phyloP scores from a whole-genome alignment of 2,113 vertebrate species.

The Paramormyrops kingsleyae region DNA sequence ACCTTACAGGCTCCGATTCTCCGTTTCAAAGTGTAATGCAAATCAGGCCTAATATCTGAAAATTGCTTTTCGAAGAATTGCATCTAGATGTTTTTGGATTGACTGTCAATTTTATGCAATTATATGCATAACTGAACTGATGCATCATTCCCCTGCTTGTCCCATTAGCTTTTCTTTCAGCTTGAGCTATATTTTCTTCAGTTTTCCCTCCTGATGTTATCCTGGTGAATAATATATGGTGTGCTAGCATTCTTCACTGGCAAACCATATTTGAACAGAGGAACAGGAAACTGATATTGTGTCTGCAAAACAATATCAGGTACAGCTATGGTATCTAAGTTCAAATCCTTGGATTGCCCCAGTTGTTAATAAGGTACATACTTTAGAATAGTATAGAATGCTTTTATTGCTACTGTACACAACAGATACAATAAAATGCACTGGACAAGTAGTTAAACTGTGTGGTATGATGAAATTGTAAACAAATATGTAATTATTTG shows the following conservation, averaged over 20 bases:
- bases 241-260: background rate
- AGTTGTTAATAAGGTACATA: background rate
- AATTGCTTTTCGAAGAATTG: background rate
- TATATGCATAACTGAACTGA: background rate
- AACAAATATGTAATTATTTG: background rate
- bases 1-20: background rate
- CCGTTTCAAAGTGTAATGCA: background rate
- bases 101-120: background rate
- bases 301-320: background rate
- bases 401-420: background rate
- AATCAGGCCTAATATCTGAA: background rate
- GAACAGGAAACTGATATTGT: background rate
- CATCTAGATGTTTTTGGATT: slow-evolving; percentile 4
- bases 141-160: background rate
- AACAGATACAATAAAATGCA: background rate
- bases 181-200: background rate
- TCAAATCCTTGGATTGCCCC: background rate
- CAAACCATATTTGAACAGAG: background rate
- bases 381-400: background rate
- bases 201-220: background rate
- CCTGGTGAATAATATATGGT: background rate
- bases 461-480: background rate
- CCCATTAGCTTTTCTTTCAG: background rate
- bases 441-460: background rate
- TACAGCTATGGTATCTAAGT: background rate